Evolutionary conservation across 2,888 invertebrate genomes (phyloP).

Genomic region (Teleiodes luculella): DNA sequence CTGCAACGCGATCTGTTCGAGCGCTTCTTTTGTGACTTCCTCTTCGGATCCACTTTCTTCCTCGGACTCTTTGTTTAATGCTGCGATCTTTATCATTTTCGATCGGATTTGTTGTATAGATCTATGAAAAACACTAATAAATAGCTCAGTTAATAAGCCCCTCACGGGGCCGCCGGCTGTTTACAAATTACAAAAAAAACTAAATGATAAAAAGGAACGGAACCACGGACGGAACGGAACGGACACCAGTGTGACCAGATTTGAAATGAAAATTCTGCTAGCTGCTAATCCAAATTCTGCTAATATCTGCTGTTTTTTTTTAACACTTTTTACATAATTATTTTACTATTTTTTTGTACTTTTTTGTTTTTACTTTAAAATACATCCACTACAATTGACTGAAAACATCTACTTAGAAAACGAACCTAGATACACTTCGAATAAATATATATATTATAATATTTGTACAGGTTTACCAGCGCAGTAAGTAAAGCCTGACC

Average conservation of each 20-base stretch:
- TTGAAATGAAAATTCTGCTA: no score
- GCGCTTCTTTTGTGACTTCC: slow-evolving; percentile 67
- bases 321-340: not conserved
- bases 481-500: no score
- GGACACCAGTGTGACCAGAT: no score
- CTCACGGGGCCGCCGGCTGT: not conserved
- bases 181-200: not conserved
- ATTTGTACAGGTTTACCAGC: no score
- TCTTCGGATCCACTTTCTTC: slow-evolving; percentile 78
- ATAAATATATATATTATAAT: no score
- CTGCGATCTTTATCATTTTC: slow-evolving; percentile 81
- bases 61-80: slow-evolving; percentile 81
- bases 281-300: no score
- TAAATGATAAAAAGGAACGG: not conserved
- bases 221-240: not conserved
- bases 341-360: no score
- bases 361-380: no score
- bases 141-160: not conserved
- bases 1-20: slow-evolving; percentile 89
- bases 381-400: no score
- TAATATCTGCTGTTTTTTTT: not conserved
- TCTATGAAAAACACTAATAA: not conserved
- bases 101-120: not conserved
- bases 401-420: no score
- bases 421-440: no score